These are phyloP conservation scores for Eulemur albifrons DNA, from an alignment of 2,797 vertebrate genomes.

Conservation along the genomic window DNA sequence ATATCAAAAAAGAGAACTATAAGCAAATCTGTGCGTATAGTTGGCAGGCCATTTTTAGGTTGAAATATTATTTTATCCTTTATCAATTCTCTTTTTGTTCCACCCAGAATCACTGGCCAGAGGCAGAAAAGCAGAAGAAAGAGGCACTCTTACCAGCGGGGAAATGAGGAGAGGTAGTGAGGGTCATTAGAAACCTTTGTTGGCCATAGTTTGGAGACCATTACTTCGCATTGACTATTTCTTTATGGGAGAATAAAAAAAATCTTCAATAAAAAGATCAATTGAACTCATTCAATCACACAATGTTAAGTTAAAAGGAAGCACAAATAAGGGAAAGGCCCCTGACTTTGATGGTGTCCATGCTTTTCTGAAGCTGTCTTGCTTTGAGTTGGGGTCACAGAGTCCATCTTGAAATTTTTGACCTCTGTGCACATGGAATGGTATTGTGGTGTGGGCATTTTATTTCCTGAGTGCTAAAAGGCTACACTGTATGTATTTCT, in stretches of 20 bases:
- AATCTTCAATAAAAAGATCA: conserved; percentile 57
- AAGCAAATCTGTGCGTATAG: neutral
- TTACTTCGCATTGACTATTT: conserved; percentile 39
- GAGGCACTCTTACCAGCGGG: neutral
- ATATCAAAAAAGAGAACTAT: conserved; percentile 29
- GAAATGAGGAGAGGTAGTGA: neutral
- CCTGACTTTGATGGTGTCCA: neutral
- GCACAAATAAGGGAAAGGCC: neutral
- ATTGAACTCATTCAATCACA: conserved; percentile 44
- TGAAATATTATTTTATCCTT: neutral
- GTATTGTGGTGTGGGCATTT: neutral
- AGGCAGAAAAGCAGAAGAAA: conserved; percentile 5
- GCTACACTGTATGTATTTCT: neutral
- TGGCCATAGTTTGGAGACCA: conserved; percentile 1
- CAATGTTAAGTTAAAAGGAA: conserved; percentile 43
- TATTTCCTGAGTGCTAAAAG: conserved; percentile 30
- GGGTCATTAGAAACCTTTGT: conserved; percentile 24
- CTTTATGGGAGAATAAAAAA: conserved; percentile 34
- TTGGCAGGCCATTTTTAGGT: neutral
- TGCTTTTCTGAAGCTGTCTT: conserved; percentile 22
- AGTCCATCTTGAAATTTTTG: conserved; percentile 50
- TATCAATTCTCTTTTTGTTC: neutral
- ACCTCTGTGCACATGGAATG: neutral
- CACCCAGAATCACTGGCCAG: neutral
- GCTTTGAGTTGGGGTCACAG: conserved; percentile 48